A percentile compares a stretch with the other conserved stretches of the same genome.
Evolutionary conservation across 2,113 vertebrate genomes (phyloP).

Genomic region (Lampris megalopsis): DNA sequence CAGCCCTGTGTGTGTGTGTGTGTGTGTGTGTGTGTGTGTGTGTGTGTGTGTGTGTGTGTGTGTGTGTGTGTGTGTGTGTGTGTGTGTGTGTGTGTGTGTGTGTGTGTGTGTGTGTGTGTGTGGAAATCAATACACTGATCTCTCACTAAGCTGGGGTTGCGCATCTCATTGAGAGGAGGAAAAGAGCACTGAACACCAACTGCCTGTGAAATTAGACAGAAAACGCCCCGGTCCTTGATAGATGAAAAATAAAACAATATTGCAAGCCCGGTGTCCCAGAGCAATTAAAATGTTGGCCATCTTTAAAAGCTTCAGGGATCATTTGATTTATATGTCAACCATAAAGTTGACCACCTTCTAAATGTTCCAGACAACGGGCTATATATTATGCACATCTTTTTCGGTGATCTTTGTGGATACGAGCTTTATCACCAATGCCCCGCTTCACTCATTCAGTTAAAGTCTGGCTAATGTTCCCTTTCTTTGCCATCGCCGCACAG

Average conservation of each 20-base stretch:
- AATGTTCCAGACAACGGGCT: not conserved
- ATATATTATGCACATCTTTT: too few species aligned
- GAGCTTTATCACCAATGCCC: too few species aligned
- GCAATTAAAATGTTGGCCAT: conserved; percentile 35
- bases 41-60: conserved; percentile 45
- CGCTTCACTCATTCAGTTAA: not conserved
- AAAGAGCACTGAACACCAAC: conserved; percentile 55
- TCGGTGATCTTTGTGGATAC: too few species aligned
- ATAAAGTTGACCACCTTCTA: not conserved
- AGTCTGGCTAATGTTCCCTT: too few species aligned
- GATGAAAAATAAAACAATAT: conserved; percentile 53
- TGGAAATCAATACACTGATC: conserved; percentile 71
- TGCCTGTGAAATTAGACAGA: conserved; percentile 56
- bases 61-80: conserved; percentile 61
- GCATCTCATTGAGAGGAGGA: conserved; percentile 61
- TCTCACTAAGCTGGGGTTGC: conserved; percentile 50
- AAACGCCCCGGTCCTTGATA: conserved; percentile 43
- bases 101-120: conserved; percentile 51
- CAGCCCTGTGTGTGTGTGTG: conserved; percentile 57
- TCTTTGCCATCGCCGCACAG: too few species aligned
- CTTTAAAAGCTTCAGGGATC: conserved; percentile 6
- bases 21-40: conserved; percentile 50
- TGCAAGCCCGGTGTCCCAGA: conserved; percentile 31
- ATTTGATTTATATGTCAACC: not conserved
- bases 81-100: conserved; percentile 49